These are phyloP conservation scores for Ondatra zibethicus DNA, from an alignment of 2,113 vertebrate species.

Conservation along the genomic window DNA sequence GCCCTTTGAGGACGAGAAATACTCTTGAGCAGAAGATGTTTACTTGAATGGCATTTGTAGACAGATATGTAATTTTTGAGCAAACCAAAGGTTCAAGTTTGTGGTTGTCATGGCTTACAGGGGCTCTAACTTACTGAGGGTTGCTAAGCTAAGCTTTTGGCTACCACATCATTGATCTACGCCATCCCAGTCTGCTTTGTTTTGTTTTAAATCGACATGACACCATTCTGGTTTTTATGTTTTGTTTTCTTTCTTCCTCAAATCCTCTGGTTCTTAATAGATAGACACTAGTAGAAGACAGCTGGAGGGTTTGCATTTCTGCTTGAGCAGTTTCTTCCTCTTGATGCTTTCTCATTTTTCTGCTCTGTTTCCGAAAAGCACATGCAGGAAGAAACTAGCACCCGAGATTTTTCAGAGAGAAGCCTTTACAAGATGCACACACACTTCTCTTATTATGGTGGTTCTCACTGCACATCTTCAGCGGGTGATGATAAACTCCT, in stretches of 20 bases:
- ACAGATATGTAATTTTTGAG: not conserved
- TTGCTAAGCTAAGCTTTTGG: not conserved
- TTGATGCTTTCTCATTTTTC: not conserved
- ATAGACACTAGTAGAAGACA: not conserved
- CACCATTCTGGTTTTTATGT: not conserved
- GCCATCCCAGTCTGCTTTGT: not conserved
- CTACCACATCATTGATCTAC: not conserved
- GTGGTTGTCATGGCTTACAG: not conserved
- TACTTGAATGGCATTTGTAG: conserved; percentile 4
- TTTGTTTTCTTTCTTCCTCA: not conserved
- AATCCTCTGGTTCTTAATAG: not conserved
- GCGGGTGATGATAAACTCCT: not conserved
- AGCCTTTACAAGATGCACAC: not conserved
- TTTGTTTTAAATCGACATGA: not conserved
- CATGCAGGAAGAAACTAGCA: not conserved
- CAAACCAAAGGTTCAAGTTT: not conserved
- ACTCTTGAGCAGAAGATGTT: not conserved
- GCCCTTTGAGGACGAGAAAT: not conserved
- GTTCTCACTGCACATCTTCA: not conserved
- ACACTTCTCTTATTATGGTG: not conserved
- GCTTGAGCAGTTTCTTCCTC: not conserved
- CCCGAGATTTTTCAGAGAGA: not conserved
- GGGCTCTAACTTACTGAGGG: not conserved
- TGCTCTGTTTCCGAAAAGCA: not conserved
- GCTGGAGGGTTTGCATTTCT: not conserved